Conservation (phyloP, 2,113 vertebrate genomes). For the Oenanthe oenanthe region DNA sequence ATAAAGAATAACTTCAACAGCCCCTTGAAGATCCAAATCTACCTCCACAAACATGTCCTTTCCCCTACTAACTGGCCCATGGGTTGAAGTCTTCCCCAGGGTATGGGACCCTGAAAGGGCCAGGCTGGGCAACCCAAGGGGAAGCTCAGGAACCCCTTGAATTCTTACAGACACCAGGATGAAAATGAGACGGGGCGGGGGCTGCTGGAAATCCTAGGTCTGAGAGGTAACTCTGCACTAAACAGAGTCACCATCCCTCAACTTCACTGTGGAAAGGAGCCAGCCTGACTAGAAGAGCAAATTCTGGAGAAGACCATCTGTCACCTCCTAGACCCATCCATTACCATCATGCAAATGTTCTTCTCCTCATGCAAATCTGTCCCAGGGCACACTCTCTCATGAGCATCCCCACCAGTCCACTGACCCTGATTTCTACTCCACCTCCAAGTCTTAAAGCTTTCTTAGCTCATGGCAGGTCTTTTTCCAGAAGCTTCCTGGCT, state of each 20-base stretch:
- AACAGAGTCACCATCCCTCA: not conserved
- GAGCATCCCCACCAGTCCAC: not conserved
- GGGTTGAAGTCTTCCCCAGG: not conserved
- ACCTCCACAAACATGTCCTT: not conserved
- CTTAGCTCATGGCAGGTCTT: not conserved
- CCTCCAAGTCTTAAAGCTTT: not conserved
- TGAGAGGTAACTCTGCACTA: not conserved
- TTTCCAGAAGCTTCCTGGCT: not conserved
- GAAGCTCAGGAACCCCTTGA: not conserved
- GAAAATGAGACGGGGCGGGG: fast-evolving
- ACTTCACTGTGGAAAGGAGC: not conserved
- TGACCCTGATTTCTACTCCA: not conserved
- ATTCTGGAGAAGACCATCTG: not conserved
- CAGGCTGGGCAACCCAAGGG: not conserved
- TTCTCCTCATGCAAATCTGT: not conserved
- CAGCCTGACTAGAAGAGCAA: not conserved
- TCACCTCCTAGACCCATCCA: not conserved
- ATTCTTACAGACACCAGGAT: not conserved
- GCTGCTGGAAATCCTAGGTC: not conserved
- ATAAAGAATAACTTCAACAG: not conserved
- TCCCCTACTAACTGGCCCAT: too few relatives aligned
- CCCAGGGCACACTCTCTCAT: fast-evolving
- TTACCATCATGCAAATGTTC: not conserved
- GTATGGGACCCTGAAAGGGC: not conserved
- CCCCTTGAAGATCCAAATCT: not conserved